Evolutionary conservation across 2,797 vertebrate genomes (phyloP).

Genomic region (Sphenodon punctatus): DNA sequence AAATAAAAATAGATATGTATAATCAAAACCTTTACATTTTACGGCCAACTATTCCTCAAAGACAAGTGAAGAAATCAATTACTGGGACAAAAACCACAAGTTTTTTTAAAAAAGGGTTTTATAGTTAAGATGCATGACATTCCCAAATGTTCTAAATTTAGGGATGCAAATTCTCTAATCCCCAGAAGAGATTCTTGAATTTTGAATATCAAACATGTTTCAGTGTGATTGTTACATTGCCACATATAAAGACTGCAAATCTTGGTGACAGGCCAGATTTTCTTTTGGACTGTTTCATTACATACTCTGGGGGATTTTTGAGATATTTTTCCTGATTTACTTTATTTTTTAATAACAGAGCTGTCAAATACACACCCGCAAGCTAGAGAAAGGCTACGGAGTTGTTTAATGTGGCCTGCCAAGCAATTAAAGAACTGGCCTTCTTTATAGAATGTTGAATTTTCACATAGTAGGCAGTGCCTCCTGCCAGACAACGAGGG

Average conservation of each 20-base stretch:
- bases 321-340: background rate
- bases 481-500: background rate
- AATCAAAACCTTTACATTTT: background rate
- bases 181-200: background rate
- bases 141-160: background rate
- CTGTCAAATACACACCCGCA: background rate
- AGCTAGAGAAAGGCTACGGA: background rate
- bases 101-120: background rate
- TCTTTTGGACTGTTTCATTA: background rate
- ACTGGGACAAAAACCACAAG: accelerated
- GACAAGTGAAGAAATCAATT: background rate
- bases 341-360: background rate
- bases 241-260: accelerated
- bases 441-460: background rate
- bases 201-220: background rate
- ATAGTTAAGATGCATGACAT: background rate
- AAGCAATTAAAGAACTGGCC: background rate
- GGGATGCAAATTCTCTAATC: background rate
- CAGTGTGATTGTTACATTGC: background rate
- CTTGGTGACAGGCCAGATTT: background rate
- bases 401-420: background rate
- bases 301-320: background rate
- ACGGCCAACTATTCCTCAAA: background rate
- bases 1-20: background rate
- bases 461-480: background rate